Conservation (phyloP, 2,113 vertebrate genomes). For the Labeo catla region DNA sequence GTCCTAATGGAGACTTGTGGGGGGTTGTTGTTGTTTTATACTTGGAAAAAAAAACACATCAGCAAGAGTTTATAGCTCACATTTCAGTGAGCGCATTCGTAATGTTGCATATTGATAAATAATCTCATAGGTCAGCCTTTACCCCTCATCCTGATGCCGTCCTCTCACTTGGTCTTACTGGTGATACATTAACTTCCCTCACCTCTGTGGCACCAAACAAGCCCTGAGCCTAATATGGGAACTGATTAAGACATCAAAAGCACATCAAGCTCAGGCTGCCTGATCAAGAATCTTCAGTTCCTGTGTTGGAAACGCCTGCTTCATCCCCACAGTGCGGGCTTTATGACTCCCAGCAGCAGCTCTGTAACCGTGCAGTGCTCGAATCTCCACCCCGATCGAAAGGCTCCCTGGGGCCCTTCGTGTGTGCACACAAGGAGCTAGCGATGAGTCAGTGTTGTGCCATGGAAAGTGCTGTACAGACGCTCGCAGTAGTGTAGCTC, state of each 20-base stretch:
- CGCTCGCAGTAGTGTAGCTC: constrained; percentile 41
- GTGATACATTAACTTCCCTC: constrained; percentile 56
- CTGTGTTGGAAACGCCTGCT: constrained; percentile 71
- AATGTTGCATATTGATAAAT: not conserved
- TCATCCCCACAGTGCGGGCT: constrained; percentile 61
- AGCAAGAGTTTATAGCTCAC: not conserved
- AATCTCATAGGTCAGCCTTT: not conserved
- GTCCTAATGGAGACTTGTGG: constrained; percentile 18
- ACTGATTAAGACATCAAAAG: constrained; percentile 80
- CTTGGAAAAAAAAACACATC: not conserved
- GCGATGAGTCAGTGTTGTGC: constrained; percentile 53
- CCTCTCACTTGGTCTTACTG: not conserved
- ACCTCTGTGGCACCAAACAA: constrained; percentile 42
- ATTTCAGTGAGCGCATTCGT: not conserved
- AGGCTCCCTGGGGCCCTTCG: constrained; percentile 43
- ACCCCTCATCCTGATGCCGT: not conserved
- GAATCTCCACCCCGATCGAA: constrained; percentile 38
- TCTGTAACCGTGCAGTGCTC: constrained; percentile 18
- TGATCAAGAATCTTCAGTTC: constrained; percentile 67
- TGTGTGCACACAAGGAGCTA: constrained; percentile 36
- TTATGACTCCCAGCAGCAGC: constrained; percentile 32
- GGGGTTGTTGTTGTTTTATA: not conserved
- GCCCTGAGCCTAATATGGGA: constrained; percentile 68
- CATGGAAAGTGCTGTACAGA: constrained; percentile 49
- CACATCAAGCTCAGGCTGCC: constrained; percentile 74